These are phyloP conservation scores for Eumacrocentrus americanus DNA, from an alignment of 2,888 invertebrate species.

Conservation along the genomic window DNA sequence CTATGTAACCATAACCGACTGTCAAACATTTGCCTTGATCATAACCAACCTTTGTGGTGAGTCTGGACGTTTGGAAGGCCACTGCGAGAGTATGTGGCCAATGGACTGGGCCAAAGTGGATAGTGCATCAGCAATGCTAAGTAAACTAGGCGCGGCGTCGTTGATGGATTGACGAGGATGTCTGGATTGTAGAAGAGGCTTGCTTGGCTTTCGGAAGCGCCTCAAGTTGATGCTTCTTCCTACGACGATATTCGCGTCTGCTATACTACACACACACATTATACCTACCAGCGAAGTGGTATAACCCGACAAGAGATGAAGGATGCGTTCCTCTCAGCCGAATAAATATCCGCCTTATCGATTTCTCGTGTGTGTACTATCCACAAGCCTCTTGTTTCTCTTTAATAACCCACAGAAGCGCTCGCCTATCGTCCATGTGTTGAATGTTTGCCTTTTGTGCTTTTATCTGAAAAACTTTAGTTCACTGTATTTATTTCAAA, in stretches of 20 bases:
- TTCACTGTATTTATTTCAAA: too few species aligned
- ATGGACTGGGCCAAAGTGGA: constrained; percentile 38
- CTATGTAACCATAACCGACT: constrained; percentile 35
- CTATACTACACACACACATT: neutral
- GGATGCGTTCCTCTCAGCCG: neutral
- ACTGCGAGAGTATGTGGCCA: constrained; percentile 16
- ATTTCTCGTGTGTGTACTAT: neutral
- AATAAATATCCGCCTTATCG: neutral
- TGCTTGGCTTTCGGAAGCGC: neutral
- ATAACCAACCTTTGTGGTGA: constrained; percentile 40
- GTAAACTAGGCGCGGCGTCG: constrained; percentile 48
- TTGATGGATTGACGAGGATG: constrained; percentile 28
- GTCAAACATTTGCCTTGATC: constrained; percentile 41
- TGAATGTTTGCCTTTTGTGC: neutral
- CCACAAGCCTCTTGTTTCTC: neutral
- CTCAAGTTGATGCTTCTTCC: neutral
- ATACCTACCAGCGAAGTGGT: neutral
- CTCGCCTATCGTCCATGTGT: neutral
- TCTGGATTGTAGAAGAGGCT: constrained; percentile 21
- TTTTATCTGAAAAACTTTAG: too few species aligned
- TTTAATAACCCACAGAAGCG: neutral
- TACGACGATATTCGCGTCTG: neutral
- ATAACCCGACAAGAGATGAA: too few species aligned
- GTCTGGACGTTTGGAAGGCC: constrained; percentile 34
- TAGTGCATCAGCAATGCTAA: constrained; percentile 59